Base-by-base conservation (phyloP, 2,797 vertebrate species). In the Myotis planiceps region DNA sequence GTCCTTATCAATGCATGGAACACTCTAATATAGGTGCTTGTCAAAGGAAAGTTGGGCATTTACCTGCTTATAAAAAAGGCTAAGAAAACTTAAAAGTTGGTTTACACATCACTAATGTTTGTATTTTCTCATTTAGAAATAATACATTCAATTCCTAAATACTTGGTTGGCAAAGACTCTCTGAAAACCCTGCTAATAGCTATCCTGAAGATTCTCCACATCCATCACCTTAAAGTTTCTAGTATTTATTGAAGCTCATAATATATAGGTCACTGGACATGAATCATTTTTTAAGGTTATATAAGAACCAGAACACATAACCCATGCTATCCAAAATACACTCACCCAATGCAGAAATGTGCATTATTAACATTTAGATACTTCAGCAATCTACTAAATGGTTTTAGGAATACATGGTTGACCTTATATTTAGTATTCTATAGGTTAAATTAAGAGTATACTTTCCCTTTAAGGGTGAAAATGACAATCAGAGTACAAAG, bases 201-300 rank as follows among this genome's bases (percentile, higher is more conserved):
- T 66, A 51, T 42, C 8, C 27, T 32, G 75, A 92, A 94, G 94
- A 83, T 55, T 80, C 29, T 49, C 27, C 9, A 94, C 19, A 42
- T 49, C 3, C 19, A 66, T 75, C 76, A 55, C 5, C 25, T 87
- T 96, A 78, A 80, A 19, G 34, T 83, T 63, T 79, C 37, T 78
- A 85, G 34, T 76, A 68, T 90, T 93, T 92, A 66, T 42, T 93
- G n/a, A 84, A 63, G 29, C 2, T 58, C 58, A 53, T 89, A 39
- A 78, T 83, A 21, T 66, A 69, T 76, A 74, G 13, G 25, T 32
- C 37, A 45, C 37, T 76, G 21, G 58, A 89, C 8, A 91, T 29
- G 69, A 78, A 79, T 90, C 5, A 71, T 71, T 91, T 95, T 95
- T 92, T 37, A 74, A 96, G 63, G 37, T 89, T 12, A 34, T 45